phyloP scores from a whole-genome alignment of 2,888 invertebrate genomes.

The Noctua comes region DNA sequence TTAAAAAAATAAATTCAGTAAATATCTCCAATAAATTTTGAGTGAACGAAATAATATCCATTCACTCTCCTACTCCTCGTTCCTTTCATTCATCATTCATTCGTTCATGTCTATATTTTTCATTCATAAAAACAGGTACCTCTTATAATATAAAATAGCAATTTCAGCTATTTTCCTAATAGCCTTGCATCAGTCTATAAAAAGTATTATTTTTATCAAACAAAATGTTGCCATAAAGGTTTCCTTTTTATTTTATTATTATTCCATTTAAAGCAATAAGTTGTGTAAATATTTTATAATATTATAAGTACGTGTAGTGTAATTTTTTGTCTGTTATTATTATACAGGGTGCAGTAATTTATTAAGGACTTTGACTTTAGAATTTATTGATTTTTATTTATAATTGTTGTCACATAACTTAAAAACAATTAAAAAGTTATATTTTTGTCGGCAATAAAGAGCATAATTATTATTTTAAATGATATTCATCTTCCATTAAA shows the following conservation, averaged over 20 bases:
- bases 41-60: conserved; percentile 1
- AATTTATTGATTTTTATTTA: background rate
- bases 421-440: background rate
- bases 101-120: conserved; percentile 1
- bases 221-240: conserved; percentile 64
- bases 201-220: conserved; percentile 52
- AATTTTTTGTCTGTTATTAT: conserved; percentile 56
- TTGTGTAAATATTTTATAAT: conserved; percentile 65
- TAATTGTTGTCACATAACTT: background rate
- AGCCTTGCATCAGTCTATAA: conserved; percentile 13
- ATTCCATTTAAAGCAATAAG: conserved; percentile 56
- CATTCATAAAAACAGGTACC: conserved; percentile 26
- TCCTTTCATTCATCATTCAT: conserved; percentile 17
- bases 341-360: conserved; percentile 44
- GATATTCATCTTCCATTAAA: conserved; percentile 9
- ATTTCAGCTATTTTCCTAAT: conserved; percentile 15
- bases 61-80: conserved; percentile 6
- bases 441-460: background rate
- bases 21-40: background rate
- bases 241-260: conserved; percentile 36
- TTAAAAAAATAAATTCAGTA: background rate
- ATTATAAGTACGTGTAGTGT: conserved; percentile 42
- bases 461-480: background rate
- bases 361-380: background rate
- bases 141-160: conserved; percentile 9